These are phyloP conservation scores for Hermodice carunculata DNA, from an alignment of 2,888 invertebrate genomes.

Conservation along the genomic window DNA sequence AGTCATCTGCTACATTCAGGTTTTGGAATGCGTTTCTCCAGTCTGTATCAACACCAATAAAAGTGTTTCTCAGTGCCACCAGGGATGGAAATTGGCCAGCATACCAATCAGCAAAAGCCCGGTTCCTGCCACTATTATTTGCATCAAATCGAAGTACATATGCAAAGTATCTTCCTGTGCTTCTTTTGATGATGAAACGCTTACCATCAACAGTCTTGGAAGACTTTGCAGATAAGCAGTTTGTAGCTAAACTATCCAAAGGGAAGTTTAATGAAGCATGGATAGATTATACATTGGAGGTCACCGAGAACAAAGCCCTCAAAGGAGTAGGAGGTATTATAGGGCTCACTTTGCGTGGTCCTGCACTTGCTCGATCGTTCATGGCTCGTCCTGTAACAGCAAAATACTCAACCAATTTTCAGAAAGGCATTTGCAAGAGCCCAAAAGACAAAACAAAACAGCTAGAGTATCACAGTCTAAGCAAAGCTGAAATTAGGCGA, in stretches of 20 bases:
- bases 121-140: slow-evolving; percentile 21
- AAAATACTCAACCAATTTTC: not conserved
- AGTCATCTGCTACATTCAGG: not conserved
- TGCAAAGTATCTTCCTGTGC: slow-evolving; percentile 4
- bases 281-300: slow-evolving; percentile 19
- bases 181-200: not conserved
- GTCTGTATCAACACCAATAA: not conserved
- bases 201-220: not conserved
- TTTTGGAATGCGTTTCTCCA: not conserved
- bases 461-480: not conserved
- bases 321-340: slow-evolving; percentile 24
- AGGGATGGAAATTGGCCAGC: not conserved
- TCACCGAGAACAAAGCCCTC: slow-evolving; percentile 22
- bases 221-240: not conserved
- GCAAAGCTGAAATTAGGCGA: slow-evolving; percentile 17
- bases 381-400: not conserved
- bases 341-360: slow-evolving; percentile 14
- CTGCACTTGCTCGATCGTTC: slow-evolving; percentile 10
- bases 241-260: not conserved
- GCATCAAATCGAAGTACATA: not conserved
- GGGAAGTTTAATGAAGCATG: slow-evolving; percentile 13
- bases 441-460: not conserved
- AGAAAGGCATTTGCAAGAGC: not conserved
- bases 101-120: slow-evolving; percentile 34
- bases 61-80: not conserved